These are phyloP conservation scores for Cyanoramphus novaezelandiae DNA, from an alignment of 2,113 vertebrate species.

Conservation along the genomic window DNA sequence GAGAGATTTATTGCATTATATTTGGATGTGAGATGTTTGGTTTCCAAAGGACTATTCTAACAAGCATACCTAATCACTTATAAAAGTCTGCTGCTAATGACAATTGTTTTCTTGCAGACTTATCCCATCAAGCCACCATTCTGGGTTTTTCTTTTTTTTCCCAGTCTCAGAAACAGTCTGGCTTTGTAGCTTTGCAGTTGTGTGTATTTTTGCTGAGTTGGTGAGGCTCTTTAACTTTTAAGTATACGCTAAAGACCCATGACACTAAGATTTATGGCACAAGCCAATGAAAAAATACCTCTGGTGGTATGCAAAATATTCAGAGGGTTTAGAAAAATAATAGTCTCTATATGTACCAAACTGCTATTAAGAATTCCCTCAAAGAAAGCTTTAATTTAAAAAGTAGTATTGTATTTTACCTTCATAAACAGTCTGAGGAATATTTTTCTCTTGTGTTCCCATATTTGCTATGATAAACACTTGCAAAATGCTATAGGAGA, in stretches of 20 bases:
- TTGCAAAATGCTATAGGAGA: neutral
- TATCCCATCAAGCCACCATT: neutral
- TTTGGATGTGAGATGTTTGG: neutral
- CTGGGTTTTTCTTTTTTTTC: neutral
- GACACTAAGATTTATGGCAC: slow-evolving; percentile 6
- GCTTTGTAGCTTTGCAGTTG: neutral
- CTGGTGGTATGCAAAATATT: slow-evolving; percentile 35
- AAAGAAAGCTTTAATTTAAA: neutral
- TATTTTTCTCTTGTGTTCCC: neutral
- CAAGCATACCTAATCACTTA: neutral
- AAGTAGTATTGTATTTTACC: neutral
- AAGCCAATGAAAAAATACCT: slow-evolving; percentile 18
- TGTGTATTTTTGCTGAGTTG: neutral
- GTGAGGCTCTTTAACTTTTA: neutral
- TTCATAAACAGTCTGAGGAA: neutral
- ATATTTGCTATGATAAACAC: neutral
- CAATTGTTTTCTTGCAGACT: neutral
- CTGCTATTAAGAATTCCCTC: neutral
- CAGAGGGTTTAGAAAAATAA: slow-evolving; percentile 18
- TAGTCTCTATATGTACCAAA: neutral
- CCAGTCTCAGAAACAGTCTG: neutral
- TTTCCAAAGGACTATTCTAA: neutral
- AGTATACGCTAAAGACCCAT: neutral
- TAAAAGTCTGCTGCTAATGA: neutral
- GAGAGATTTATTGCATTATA: neutral